phyloP scores from a whole-genome alignment of 2,888 invertebrate genomes.

The Halictus ligatus region DNA sequence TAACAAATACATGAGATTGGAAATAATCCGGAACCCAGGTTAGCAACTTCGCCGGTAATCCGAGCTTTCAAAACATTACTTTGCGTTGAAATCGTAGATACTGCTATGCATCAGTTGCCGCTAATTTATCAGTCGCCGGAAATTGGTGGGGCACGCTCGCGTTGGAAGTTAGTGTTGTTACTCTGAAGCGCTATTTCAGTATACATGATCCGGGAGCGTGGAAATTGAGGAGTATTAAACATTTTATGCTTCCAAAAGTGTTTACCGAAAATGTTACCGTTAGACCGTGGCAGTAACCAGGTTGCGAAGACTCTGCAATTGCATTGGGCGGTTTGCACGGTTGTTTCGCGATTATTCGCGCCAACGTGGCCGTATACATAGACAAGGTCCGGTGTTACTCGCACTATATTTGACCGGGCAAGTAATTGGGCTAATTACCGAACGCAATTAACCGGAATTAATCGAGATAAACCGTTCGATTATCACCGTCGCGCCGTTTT shows the following conservation, averaged over 20 bases:
- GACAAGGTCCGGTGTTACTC: conserved; percentile 45
- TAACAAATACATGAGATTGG: background rate
- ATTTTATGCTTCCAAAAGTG: background rate
- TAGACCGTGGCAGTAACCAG: conserved; percentile 8
- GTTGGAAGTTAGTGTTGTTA: background rate
- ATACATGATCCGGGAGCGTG: too few species aligned
- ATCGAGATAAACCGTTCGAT: conserved; percentile 77
- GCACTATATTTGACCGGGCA: conserved; percentile 49
- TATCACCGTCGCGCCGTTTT: conserved; percentile 60
- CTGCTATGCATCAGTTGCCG: background rate
- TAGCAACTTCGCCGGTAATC: background rate
- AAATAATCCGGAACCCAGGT: background rate
- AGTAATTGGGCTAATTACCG: conserved; percentile 74
- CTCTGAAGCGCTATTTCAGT: background rate
- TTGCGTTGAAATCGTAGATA: background rate
- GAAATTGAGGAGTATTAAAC: background rate
- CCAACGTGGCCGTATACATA: conserved; percentile 29
- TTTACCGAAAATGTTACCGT: background rate
- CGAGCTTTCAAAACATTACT: background rate
- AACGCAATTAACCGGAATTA: conserved; percentile 76
- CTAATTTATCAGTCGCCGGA: background rate
- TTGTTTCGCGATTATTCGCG: conserved; percentile 39
- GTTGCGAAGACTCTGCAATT: conserved; percentile 33
- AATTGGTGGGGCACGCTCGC: background rate
- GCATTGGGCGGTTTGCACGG: conserved; percentile 33